Base-by-base conservation (phyloP, 53 echinoderm and acorn worm genomes). In the Holothuria leucospilota region DNA sequence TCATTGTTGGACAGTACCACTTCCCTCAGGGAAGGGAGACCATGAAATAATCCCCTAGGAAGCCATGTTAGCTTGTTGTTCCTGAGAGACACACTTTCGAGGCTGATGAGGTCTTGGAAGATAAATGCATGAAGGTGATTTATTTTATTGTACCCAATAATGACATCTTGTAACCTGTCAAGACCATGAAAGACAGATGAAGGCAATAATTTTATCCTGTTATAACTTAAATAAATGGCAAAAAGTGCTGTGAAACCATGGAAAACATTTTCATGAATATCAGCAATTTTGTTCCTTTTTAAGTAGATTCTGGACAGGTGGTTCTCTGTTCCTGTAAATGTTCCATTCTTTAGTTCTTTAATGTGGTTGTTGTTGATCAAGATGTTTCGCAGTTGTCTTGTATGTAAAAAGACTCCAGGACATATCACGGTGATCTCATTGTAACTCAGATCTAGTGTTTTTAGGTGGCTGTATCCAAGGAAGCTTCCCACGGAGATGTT, bases 21-120 rank as follows among this genome's bases (percentile, higher is more conserved):
- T 39, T 70, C 71, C 20, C 71, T 70, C 39, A 70, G 71, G 15
- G 71, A 70, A 4, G 71, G 38, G 5, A 70, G 71, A 13, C 71
- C 71, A 70, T 30, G 18, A 34, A 70, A 70, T 70, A 70, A 70
- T 70, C 71, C 38, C 29, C 1, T 12, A 38, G 71, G 71, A 11
- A 70, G 20, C 18, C 38, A 39, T 23, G 20, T 70, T 14, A 70
- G 30, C 20, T 34, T 34, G 27, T 70, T 70, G 27, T 70, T 40
- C 18, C 10, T 34, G 20, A 70, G 21, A 39, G 16, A 15, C 18
- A 70, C 41, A 70, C 71, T 70, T 70, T 70, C 41, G 16, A 70
- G 41, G 30, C 34, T 34, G 34, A 34, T 3, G 3, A 34, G 34
- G 34, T 34, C 34, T 34, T 34, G 34, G 34, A 34, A 34, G 34